Percentiles rank a stretch among this genome's conserved stretches.
Evolutionary conservation across 2,113 vertebrate species (phyloP).

Genomic region (Zapus hudsonius): DNA sequence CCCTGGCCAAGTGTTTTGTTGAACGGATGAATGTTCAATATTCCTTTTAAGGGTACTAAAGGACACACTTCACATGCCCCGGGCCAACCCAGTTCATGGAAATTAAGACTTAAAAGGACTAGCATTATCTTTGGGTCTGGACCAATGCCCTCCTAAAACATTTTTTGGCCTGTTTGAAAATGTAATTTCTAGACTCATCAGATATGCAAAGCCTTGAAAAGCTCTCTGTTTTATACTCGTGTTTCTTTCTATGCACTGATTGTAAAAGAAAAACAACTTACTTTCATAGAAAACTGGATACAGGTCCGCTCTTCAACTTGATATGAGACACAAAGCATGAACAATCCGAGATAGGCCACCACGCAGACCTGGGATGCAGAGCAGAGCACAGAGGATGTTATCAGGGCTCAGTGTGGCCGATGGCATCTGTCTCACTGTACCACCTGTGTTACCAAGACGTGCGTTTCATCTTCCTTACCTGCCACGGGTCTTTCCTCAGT

Average conservation of each 20-base stretch:
- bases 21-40: slow-evolving; percentile 27
- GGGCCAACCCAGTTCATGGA: slow-evolving; percentile 25
- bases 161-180: slow-evolving; percentile 51
- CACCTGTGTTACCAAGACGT: not conserved
- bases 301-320: slow-evolving; percentile 92
- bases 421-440: not conserved
- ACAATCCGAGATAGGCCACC: slow-evolving; percentile 92
- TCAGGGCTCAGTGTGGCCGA: not conserved
- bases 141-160: slow-evolving; percentile 49
- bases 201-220: slow-evolving; percentile 29
- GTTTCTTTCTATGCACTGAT: slow-evolving; percentile 24
- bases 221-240: not conserved
- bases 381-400: not conserved
- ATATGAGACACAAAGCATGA: slow-evolving; percentile 93
- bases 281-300: slow-evolving; percentile 93
- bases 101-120: slow-evolving; percentile 48
- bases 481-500: not conserved
- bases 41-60: slow-evolving; percentile 61
- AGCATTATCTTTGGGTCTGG: slow-evolving; percentile 51
- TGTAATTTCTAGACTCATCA: slow-evolving; percentile 59
- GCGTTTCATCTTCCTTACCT: not conserved
- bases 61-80: not conserved
- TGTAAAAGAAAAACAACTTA: slow-evolving; percentile 75
- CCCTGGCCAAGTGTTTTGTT: slow-evolving; percentile 24
- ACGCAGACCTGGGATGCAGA: slow-evolving; percentile 89